Evolutionary conservation across 2,888 invertebrate genomes (phyloP), one percentile per base, ranked within the genome.

Genomic region (Bellardia pandia): DNA sequence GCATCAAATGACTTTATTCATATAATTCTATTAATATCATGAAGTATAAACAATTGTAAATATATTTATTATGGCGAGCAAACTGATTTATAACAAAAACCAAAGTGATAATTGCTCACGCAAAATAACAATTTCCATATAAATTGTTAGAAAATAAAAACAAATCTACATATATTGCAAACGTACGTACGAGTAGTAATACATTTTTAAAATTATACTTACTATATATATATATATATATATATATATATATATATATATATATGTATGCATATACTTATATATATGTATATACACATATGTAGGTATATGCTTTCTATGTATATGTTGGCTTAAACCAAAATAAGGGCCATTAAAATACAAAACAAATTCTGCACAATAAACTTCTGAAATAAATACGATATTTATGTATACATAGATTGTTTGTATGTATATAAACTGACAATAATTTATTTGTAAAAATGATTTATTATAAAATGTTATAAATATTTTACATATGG

Each of bases 31-130:
- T 30, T 42, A 56, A 62, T 51, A 75, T 14, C 45, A 48, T 68
- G 30, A 45, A 23, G 45, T 62, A 48, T 62, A 62, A 62, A 58
- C 8, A 40, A 60, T 48, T 45, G 30, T 62, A 74, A 48, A 71
- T 71, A 9, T 37, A 23, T 62, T 9, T 56, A 2, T 30, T 60
- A 60, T 60, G 0, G 11, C 0, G 2, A 56, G 4, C 23, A 56
- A 56, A 23, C 23, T 23, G 23, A 56, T 56, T 56, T 56, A 23
- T 77, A 68, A 51, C 68, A 23, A 23, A 9, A 16, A 58, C 30
- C 58, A 56, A 72, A 60, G 60, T 82, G 60, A 40, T 76, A 82
- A 76, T 82, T 60, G 68, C 75, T 82, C 75, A 82, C 40, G 76
- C 68, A 69, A 76, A 76, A 75, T 60, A 60, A 40, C 68, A 75